Percentiles rank a stretch among this genome's conserved stretches.
Evolutionary conservation across 2,888 invertebrate species (phyloP).

Genomic region (Drosophila sordidula): DNA sequence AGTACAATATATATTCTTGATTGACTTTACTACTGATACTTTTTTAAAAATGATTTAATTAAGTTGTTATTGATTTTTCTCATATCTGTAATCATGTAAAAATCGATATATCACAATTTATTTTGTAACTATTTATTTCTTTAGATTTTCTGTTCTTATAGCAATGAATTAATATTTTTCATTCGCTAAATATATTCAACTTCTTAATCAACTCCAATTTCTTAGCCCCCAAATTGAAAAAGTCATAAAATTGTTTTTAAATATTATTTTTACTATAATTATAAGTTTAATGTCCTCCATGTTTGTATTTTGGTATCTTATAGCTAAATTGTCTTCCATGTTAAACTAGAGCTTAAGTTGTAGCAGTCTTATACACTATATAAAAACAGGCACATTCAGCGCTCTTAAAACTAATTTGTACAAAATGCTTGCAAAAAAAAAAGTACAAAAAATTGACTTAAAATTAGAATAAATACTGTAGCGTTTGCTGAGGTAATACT

Average conservation of each 20-base stretch:
- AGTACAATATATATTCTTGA: too few relatives aligned
- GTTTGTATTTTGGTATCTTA: conserved; percentile 34
- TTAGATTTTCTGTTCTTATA: too few relatives aligned
- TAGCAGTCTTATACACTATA: conserved; percentile 61
- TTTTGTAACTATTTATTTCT: too few relatives aligned
- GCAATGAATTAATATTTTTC: too few relatives aligned
- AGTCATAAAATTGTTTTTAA: neutral
- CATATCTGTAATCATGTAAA: too few relatives aligned
- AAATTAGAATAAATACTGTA: conserved; percentile 67
- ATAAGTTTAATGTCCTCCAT: conserved; percentile 73
- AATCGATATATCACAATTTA: too few relatives aligned
- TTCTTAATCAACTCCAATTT: too few relatives aligned
- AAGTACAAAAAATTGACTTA: conserved; percentile 50
- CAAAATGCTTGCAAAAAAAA: conserved; percentile 46
- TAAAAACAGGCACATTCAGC: conserved; percentile 62
- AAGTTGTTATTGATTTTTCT: too few relatives aligned
- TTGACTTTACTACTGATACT: too few relatives aligned
- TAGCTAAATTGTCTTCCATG: conserved; percentile 66
- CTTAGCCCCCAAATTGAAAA: neutral
- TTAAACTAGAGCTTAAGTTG: conserved; percentile 33
- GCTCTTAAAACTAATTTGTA: conserved; percentile 63
- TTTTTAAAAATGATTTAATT: too few relatives aligned
- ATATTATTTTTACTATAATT: conserved; percentile 25
- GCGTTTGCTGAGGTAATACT: conserved; percentile 78
- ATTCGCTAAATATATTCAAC: too few relatives aligned